These are phyloP conservation scores for Colletes collaris DNA, from an alignment of 2,888 invertebrate species.

Conservation along the genomic window DNA sequence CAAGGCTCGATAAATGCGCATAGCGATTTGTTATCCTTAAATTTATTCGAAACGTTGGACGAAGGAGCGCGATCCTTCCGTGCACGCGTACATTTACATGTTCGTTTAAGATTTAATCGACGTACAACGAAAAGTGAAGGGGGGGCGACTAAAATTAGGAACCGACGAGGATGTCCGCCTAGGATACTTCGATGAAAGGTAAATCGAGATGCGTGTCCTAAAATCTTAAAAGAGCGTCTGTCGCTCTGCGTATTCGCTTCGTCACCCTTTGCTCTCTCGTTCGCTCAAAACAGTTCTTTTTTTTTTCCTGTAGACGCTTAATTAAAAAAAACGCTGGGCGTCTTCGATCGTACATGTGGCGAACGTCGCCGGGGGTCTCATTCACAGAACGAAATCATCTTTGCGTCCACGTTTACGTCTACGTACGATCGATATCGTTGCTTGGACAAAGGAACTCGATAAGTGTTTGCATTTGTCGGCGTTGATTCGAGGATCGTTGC, in stretches of 20 bases:
- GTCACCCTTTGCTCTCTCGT: too few species aligned
- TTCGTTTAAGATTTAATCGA: neutral
- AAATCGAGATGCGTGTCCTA: neutral
- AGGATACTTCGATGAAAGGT: neutral
- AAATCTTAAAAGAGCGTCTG: neutral
- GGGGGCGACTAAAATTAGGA: constrained; percentile 4
- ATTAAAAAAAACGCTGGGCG: too few species aligned
- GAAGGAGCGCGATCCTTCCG: neutral
- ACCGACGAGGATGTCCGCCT: neutral
- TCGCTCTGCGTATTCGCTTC: too few species aligned
- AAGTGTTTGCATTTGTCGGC: too few species aligned
- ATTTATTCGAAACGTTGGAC: neutral
- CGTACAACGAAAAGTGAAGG: neutral
- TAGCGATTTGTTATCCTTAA: neutral
- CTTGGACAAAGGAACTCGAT: too few species aligned
- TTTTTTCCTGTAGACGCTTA: too few species aligned
- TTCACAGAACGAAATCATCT: neutral
- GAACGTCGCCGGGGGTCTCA: neutral
- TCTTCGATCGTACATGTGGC: neutral
- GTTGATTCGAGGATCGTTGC: too few species aligned
- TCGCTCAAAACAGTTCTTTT: too few species aligned
- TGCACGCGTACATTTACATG: neutral
- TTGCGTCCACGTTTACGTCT: neutral
- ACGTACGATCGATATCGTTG: neutral
- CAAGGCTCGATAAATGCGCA: too few species aligned